phyloP scores from a whole-genome alignment of 2,113 vertebrate species.

The Turdus rufiventris region DNA sequence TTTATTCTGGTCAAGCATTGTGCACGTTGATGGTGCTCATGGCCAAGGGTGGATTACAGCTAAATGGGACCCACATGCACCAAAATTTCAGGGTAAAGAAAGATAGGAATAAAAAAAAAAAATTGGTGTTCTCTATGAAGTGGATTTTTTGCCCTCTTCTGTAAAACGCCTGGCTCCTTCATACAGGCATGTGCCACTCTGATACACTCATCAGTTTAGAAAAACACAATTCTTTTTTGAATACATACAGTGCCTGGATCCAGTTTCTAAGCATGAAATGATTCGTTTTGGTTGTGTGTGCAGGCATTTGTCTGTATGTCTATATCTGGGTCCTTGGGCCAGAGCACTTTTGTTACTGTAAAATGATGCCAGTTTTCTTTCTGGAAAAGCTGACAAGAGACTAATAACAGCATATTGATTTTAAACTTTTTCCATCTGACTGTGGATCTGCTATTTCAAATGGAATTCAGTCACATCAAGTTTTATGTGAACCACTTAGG shows the following conservation, averaged over 20 bases:
- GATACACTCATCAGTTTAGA: not conserved
- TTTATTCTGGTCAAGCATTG: not conserved
- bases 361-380: not conserved
- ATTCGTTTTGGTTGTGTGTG: not conserved
- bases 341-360: not conserved
- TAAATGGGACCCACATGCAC: slow-evolving; percentile 16
- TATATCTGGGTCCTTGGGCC: not conserved
- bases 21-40: not conserved
- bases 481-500: not conserved
- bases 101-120: not conserved
- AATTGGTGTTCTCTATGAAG: not conserved
- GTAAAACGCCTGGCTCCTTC: not conserved
- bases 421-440: not conserved
- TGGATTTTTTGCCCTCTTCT: not conserved
- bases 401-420: not conserved
- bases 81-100: not conserved
- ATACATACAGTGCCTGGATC: not conserved
- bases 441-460: not conserved
- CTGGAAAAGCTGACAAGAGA: not conserved
- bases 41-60: not conserved
- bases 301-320: accelerated
- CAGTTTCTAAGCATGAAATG: not conserved
- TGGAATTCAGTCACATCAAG: not conserved
- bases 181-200: not conserved
- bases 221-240: not conserved